phyloP scores from a whole-genome alignment of 1,140 invertebrate genomes.

The Danaus plexippus region DNA sequence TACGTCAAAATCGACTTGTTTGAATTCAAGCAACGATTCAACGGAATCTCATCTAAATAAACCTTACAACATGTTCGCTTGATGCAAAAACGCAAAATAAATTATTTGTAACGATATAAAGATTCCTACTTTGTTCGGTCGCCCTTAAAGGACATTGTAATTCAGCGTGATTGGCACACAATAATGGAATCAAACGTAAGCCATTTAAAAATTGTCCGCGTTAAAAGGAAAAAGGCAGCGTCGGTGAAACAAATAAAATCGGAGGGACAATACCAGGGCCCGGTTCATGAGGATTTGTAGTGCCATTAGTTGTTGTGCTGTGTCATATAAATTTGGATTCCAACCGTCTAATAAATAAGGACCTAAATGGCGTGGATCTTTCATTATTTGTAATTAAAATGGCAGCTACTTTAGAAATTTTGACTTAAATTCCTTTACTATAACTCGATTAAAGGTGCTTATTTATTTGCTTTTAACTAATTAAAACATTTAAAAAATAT shows the following conservation, averaged over 20 bases:
- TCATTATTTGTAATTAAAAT: constrained; percentile 14
- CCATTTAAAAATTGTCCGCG: constrained; percentile 68
- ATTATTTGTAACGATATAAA: constrained; percentile 62
- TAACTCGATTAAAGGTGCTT: constrained; percentile 25
- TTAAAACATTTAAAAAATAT: no score
- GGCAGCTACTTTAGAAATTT: constrained; percentile 18
- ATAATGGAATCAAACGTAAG: constrained; percentile 69
- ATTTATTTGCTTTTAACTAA: not conserved
- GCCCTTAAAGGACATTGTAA: constrained; percentile 67
- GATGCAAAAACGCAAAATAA: constrained; percentile 56
- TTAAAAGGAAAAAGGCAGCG: constrained; percentile 60
- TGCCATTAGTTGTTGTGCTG: constrained; percentile 41
- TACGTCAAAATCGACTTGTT: constrained; percentile 43
- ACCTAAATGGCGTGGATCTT: not conserved
- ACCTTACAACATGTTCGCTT: constrained; percentile 51
- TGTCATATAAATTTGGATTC: no score
- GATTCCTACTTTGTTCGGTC: constrained; percentile 57
- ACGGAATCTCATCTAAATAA: constrained; percentile 17
- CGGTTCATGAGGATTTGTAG: constrained; percentile 61
- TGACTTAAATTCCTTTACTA: constrained; percentile 30
- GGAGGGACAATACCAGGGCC: constrained; percentile 59
- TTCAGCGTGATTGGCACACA: constrained; percentile 70
- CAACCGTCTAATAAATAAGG: not conserved
- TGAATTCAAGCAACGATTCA: constrained; percentile 31
- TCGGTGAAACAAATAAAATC: constrained; percentile 58